Evolutionary conservation across 2,888 invertebrate species (phyloP), one percentile per base, ranked within the genome.

Genomic region (Junonia oenone): DNA sequence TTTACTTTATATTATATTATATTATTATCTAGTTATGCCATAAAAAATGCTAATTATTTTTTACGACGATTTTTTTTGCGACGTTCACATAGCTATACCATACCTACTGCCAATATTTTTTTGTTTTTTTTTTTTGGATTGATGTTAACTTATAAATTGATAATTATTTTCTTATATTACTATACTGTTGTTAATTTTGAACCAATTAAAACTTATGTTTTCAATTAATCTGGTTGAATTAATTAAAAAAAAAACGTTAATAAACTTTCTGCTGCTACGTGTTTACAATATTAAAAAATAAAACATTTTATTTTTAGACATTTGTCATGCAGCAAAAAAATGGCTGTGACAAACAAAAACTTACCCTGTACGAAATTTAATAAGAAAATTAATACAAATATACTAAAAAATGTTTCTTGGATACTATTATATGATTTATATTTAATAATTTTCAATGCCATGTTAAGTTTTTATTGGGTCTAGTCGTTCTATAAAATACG

Each of bases 401-500:
- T n/a, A 31, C 22, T n/a, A 33, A 33, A 33, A n/a, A 31, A 37
- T 38, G 2, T 37, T 8, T 17, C 6, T 37, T 37, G 15, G 2
- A 13, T 0, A 6, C n/a, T 19, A n/a, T 19, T 40, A 5, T 40
- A 9, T 1, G 6, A 15, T 13, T 40, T 19, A 19, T 6, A 14
- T 38, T 17, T 17, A 2, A 15, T 17, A 26, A 26, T 43, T 37
- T 14, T 37, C 15, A 43, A 43, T 22, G n/a, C 5, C 9, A 26
- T 43, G 8, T 13, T n/a, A 40, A 26, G 14, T 11, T 48, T 43
- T 27, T 27, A 45, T 51, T 58, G 22, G 33, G 45, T 54, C 45
- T 37, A 35, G 35, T 52, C 19, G 33, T 33, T 46, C 14, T 51
- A 40, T 15, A 51, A 48, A 55, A 22, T 55, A 51, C 51, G 58